Conservation (phyloP, 2,888 invertebrate genomes). For the Adelognathus sp. region DNA sequence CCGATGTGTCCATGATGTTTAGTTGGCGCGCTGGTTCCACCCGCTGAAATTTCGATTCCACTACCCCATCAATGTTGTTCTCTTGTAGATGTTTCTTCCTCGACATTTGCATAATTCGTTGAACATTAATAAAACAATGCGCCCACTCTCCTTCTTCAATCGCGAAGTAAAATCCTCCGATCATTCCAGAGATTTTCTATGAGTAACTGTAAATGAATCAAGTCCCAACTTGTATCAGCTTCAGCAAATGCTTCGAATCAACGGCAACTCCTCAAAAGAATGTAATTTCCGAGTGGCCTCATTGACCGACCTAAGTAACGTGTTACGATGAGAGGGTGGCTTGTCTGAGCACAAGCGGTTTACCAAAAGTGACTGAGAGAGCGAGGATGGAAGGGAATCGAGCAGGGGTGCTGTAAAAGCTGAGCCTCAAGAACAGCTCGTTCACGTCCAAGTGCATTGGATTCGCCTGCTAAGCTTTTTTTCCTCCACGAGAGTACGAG, state of each 20-base stretch:
- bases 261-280: not conserved
- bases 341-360: not conserved
- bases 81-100: conserved; percentile 7
- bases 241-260: not conserved
- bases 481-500: conserved; percentile 55
- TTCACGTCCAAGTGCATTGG: conserved; percentile 65
- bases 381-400: too few species aligned
- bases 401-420: conserved; percentile 43
- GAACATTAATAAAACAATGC: too few species aligned
- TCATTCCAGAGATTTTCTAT: too few species aligned
- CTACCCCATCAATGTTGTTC: conserved; percentile 5
- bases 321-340: not conserved
- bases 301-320: not conserved
- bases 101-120: not conserved
- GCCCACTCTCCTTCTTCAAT: too few species aligned
- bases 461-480: conserved; percentile 69
- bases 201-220: not conserved
- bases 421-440: conserved; percentile 43
- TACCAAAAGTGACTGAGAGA: conserved; percentile 20
- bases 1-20: not conserved
- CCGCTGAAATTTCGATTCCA: conserved; percentile 13
- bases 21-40: not conserved
- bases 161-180: too few species aligned
- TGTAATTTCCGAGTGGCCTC: not conserved
- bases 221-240: not conserved